Base-by-base conservation (phyloP, 2,888 invertebrate species). In the Didymodactylos carnosus region DNA sequence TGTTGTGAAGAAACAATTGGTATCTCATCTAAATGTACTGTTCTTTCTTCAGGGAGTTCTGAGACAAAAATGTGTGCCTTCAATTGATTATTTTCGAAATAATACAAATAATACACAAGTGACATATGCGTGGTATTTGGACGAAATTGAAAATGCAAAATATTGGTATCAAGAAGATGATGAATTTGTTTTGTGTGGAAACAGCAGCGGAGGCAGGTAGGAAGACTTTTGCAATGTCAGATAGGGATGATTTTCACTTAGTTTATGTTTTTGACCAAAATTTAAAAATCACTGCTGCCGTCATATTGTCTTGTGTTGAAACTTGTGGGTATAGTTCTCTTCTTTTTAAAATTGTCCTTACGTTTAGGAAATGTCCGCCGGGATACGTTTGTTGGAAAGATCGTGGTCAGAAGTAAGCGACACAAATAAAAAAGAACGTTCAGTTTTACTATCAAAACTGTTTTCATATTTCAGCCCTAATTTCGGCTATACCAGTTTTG, bases 31-130 rank as follows among this genome's bases (percentile, higher is more conserved):
- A n/a, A n/a, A n/a, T n/a, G n/a, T n/a, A n/a, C n/a, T n/a, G n/a
- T n/a, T n/a, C n/a, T n/a, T n/a, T n/a, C n/a, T 35, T 40, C 53
- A 62, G 71, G 75, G 75, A 35, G 62, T 69, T 16, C 29, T 75
- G 6, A 72, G 71, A 49, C 46, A 72, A 16, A 75, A 75, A 69
- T 75, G 75, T 71, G 75, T 75, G n/a, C 29, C 35, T 27, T 19
- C 62, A 3, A 35, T n/a, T 35, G 62, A 62, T n/a, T 35, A 16
- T 11, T 62, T 62, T 62, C 10, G 27, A 6, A 62, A 62, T 62
- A 35, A 8, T 29, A 19, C 62, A 1, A 29, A 62, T 62, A 4
- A n/a, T 19, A 27, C 35, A 0, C 19, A 14, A 11, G 11, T 35
- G 19, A n/a, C 62, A 35, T 62, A 35, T 29, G n/a, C 19, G n/a